Conservation (phyloP, 1,140 invertebrate genomes). For the Bombus difficillimus region DNA sequence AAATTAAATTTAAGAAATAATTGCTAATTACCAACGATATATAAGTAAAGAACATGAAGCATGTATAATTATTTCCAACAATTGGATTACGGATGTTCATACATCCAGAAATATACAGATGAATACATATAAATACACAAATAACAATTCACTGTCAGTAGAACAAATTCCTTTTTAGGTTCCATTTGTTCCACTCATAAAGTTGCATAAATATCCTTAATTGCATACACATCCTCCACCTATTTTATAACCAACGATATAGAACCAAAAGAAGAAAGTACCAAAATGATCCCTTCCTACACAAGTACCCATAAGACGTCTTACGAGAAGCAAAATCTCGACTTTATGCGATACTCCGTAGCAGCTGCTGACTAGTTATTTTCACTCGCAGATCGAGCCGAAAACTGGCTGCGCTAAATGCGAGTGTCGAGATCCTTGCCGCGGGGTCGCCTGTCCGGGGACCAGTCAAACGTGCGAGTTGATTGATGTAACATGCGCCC, state of each 20-base stretch:
- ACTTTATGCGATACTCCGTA: neutral
- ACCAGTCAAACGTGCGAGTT: constrained; percentile 88
- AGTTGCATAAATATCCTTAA: too few relatives aligned
- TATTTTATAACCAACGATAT: neutral
- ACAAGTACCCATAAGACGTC: neutral
- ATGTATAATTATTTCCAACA: too few relatives aligned
- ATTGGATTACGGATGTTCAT: too few relatives aligned
- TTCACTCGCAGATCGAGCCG: constrained; percentile 78
- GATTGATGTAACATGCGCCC: constrained; percentile 89
- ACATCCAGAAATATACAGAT: too few relatives aligned
- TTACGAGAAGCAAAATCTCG: neutral
- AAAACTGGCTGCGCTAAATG: constrained; percentile 89
- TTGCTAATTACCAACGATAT: too few relatives aligned
- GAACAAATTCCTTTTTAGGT: too few relatives aligned
- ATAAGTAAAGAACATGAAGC: too few relatives aligned
- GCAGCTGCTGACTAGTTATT: neutral
- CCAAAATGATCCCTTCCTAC: neutral
- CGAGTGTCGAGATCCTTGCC: constrained; percentile 91
- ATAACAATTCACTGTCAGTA: too few relatives aligned
- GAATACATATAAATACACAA: too few relatives aligned
- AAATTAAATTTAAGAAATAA: too few relatives aligned
- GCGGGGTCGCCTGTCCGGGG: constrained; percentile 88
- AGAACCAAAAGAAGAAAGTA: neutral
- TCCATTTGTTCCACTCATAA: too few relatives aligned
- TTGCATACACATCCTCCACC: too few relatives aligned